Conservation (phyloP, 2,797 vertebrate genomes). For the Enteromius anoplus region DNA sequence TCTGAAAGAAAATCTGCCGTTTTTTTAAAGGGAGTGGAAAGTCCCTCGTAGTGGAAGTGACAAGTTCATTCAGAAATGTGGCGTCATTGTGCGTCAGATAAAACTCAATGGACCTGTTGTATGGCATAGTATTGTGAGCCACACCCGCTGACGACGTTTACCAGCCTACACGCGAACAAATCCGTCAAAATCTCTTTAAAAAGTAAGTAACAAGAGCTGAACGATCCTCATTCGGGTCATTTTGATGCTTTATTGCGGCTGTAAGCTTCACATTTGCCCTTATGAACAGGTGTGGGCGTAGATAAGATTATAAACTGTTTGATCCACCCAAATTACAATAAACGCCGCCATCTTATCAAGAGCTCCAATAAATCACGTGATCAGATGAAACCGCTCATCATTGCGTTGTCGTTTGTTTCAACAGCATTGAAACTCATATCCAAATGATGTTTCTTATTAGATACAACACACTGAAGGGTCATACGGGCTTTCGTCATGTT, state of each 20-base stretch:
- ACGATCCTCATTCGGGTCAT: background rate
- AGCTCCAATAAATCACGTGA: background rate
- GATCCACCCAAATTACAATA: slow-evolving; percentile 44
- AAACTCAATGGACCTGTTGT: slow-evolving; percentile 55
- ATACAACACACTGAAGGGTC: background rate
- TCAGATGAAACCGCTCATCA: slow-evolving; percentile 12
- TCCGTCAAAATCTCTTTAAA: background rate
- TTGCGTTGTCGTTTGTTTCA: background rate
- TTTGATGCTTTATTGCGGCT: slow-evolving; percentile 21
- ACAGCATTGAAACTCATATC: background rate
- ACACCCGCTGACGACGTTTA: background rate
- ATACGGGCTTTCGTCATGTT: background rate
- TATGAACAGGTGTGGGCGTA: slow-evolving; percentile 37
- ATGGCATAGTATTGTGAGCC: slow-evolving; percentile 24
- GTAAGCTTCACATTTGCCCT: slow-evolving; percentile 22
- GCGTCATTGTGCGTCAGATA: slow-evolving; percentile 37
- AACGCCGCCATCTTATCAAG: slow-evolving; percentile 9
- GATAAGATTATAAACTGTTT: slow-evolving; percentile 28
- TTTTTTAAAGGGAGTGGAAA: slow-evolving; percentile 35
- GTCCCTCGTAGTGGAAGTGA: slow-evolving; percentile 43
- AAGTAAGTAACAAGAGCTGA: too few species aligned
- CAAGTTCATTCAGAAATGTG: slow-evolving; percentile 60
- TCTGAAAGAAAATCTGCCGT: background rate
- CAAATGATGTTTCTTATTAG: background rate
- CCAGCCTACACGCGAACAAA: background rate